Percentiles rank a stretch among this genome's conserved stretches.
These are phyloP conservation scores for Acrobasis repandana DNA, from an alignment of 2,888 invertebrate species.

Conservation along the genomic window DNA sequence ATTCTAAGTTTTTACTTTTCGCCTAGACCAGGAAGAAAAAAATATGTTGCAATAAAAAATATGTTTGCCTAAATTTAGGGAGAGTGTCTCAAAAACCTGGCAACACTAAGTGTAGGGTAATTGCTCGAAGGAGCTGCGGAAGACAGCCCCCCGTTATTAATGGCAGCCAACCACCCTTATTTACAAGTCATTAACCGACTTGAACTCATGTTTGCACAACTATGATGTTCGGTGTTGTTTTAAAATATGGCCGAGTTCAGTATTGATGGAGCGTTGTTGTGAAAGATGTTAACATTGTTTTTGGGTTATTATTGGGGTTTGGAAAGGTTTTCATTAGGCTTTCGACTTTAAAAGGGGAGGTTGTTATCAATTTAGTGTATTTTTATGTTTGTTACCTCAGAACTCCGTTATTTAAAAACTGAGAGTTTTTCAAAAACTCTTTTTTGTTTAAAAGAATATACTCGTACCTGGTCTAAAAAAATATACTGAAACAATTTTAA, in stretches of 20 bases:
- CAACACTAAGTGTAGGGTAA: slow-evolving; percentile 36
- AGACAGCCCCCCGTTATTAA: slow-evolving; percentile 42
- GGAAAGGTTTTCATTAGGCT: not conserved
- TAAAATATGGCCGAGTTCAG: slow-evolving; percentile 13
- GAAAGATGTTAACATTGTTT: not conserved
- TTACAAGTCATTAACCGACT: slow-evolving; percentile 44
- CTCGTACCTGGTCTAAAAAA: too few species aligned
- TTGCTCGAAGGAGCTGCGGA: slow-evolving; percentile 44
- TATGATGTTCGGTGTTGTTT: slow-evolving; percentile 33
- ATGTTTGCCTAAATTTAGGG: slow-evolving; percentile 11
- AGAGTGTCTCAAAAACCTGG: not conserved
- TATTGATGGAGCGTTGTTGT: slow-evolving; percentile 6
- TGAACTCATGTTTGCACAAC: slow-evolving; percentile 33
- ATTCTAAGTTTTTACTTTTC: too few species aligned
- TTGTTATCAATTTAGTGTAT: too few species aligned
- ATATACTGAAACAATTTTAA: too few species aligned
- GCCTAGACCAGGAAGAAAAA: too few species aligned
- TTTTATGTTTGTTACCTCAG: too few species aligned
- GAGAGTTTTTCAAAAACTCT: too few species aligned
- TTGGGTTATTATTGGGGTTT: not conserved
- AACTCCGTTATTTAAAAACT: too few species aligned
- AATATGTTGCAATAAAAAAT: not conserved
- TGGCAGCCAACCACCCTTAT: slow-evolving; percentile 38
- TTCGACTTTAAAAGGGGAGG: too few species aligned
- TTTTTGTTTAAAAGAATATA: too few species aligned